Base-by-base conservation (phyloP, 1,140 invertebrate species). In the Andrena cerasifolii region DNA sequence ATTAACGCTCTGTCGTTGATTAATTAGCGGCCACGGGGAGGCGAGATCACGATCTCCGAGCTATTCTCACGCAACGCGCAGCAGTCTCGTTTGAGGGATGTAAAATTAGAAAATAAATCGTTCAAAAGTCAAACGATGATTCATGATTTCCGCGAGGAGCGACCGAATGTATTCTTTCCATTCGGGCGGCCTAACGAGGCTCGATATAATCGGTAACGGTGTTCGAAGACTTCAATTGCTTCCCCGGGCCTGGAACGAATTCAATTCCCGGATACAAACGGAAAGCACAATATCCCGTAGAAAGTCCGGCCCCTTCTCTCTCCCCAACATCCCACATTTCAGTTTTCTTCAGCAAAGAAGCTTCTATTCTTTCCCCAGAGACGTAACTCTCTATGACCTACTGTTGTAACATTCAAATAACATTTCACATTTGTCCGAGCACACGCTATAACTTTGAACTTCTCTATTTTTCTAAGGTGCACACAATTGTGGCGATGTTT, bases 341-440 rank as follows among this genome's bases (percentile, higher is more conserved):
- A 31, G 26, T 68, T 53, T 45, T 54, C 33, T 28, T 40, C 45
- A 28, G n/a, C 36, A 10, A 6, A 18, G 18, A 33, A 47, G 7
- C 56, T 12, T 21, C 66, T 62, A 62, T 78, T 61, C 75, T 72
- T 78, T 72, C 56, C 14, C 8, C 56, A 2, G 16, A 36, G 12
- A 62, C 56, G 61, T 51, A 72, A 81, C 56, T 81, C 76, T 68
- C 68, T 51, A 72, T 47, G 79, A 71, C 53, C 74, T 80, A 78
- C 71, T 58, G 71, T 68, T 49, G 59, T 61, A 61, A 59, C 33
- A 36, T 68, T 68, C 53, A 12, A 58, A 58, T 68, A 76, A 76
- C 65, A 67, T 75, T 75, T 75, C 62, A 65, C 75, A 63, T 61
- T 61, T 61, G 58, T 61, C n/a, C n/a, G 58, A 6, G 58, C 8